Percentiles rank a stretch among this genome's conserved stretches.
Conservation (phyloP, 2,797 vertebrate genomes). For the Podarcis siculus region DNA sequence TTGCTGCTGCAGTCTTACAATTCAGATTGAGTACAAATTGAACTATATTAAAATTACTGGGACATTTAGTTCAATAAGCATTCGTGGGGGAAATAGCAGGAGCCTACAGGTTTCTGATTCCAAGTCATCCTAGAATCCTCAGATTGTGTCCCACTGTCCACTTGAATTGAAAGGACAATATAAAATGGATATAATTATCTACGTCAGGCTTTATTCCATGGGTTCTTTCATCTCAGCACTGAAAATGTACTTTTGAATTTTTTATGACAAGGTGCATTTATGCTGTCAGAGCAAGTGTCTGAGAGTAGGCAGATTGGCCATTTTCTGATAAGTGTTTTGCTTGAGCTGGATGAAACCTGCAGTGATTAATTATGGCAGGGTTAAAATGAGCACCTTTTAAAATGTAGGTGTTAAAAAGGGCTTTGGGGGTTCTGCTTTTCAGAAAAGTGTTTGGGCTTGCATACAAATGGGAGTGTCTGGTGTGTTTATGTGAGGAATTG, state of each 20-base stretch:
- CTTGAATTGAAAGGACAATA: conserved; percentile 40
- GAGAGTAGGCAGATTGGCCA: conserved; percentile 36
- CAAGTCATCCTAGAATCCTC: conserved; percentile 25
- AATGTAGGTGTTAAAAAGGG: conserved; percentile 45
- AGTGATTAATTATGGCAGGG: conserved; percentile 56
- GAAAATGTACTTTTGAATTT: conserved; percentile 48
- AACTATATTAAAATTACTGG: not conserved
- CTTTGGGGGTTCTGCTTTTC: conserved; percentile 13
- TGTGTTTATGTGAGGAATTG: conserved; percentile 4
- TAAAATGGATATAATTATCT: conserved; percentile 49
- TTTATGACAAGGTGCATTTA: conserved; percentile 23
- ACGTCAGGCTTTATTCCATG: conserved; percentile 18
- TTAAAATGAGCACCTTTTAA: conserved; percentile 55
- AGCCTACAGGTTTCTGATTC: conserved; percentile 10
- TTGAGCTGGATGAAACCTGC: conserved; percentile 39
- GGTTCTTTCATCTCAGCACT: conserved; percentile 45
- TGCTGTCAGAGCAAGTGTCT: conserved; percentile 45
- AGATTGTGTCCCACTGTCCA: not conserved
- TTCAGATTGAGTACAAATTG: conserved; percentile 30
- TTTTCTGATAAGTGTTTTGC: conserved; percentile 50
- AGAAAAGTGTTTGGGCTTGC: conserved; percentile 12
- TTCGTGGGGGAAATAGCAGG: conserved; percentile 11
- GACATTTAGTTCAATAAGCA: conserved; percentile 9
- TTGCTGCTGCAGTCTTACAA: conserved; percentile 40
- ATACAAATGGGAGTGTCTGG: conserved; percentile 21